Evolutionary conservation across 2,113 vertebrate genomes (phyloP), one percentile per base, ranked within the genome.

Genomic region (Albula goreensis): DNA sequence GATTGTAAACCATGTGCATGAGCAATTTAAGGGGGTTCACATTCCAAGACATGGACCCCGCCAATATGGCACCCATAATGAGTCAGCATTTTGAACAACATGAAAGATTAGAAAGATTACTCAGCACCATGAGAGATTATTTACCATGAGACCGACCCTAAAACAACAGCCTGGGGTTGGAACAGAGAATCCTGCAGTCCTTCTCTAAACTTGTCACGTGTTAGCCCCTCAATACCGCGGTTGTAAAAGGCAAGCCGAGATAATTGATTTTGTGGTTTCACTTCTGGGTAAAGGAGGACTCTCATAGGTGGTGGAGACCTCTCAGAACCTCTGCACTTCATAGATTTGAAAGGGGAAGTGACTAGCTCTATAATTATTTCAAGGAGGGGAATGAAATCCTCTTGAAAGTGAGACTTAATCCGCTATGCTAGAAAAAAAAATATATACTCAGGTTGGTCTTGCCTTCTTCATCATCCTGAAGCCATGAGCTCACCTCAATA

Each of bases 11-110:
- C 31, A 41, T 41, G 31, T 41, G 31, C 31, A 41, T 41, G 31
- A 41, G 31, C 31, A 41, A 41, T 41, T 41, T 41, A 41, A 41
- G 31, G 31, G 31, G 31, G 31, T 41, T 41, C 31, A 41, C 31
- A 41, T 92, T 92, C 92, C 89, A 95, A 95, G 88, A 92, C 94
- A 92, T 91, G 93, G 92, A 90, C 94, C 94, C 91, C 90, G 90
- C 56, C 92, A 93, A 92, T 91, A 87, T 88, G 92, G 93, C 90
- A 90, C 94, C 94, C 94, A 93, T 89, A 90, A 41, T 91, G 92
- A 78, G 94, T 95, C 95, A 95, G 94, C 94, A 94, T 41, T 41
- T 41, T 41, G 31, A 41, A 41, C 31, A 41, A 41, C 31, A 41
- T 41, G 31, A 41, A 41, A 41, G 31, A 41, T 95, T 89, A 88